phyloP scores from a whole-genome alignment of 2,888 invertebrate species.

The Lasioglossum marginatum region DNA sequence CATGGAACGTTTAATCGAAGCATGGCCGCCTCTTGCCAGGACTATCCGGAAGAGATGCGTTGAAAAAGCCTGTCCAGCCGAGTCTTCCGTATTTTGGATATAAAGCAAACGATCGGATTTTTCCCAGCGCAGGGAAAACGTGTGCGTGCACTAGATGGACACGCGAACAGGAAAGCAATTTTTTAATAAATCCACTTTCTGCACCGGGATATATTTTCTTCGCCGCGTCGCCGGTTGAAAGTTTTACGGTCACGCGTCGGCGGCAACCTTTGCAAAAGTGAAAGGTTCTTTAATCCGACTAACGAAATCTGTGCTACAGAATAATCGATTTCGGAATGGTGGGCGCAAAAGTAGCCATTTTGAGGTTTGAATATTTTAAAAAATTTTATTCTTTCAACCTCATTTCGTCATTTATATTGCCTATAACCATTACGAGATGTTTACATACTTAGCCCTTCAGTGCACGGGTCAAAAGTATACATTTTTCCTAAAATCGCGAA shows the following conservation, averaged over 20 bases:
- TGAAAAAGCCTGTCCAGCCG: conserved; percentile 70
- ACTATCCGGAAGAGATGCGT: conserved; percentile 55
- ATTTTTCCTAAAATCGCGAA: background rate
- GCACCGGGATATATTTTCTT: conserved; percentile 52
- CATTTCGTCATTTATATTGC: background rate
- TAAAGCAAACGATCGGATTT: conserved; percentile 68
- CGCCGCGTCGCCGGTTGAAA: conserved; percentile 49
- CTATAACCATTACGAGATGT: background rate
- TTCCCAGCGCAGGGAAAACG: conserved; percentile 45
- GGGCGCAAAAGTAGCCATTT: background rate
- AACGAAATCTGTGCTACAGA: background rate
- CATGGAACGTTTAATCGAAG: conserved; percentile 69
- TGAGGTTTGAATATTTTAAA: background rate
- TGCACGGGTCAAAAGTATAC: background rate
- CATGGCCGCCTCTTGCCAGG: conserved; percentile 28
- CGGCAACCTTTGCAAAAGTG: conserved; percentile 31
- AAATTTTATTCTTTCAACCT: background rate
- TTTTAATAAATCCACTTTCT: conserved; percentile 68
- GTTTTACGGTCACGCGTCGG: conserved; percentile 42
- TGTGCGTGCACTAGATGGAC: conserved; percentile 41
- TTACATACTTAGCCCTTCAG: background rate
- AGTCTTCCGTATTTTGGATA: conserved; percentile 63
- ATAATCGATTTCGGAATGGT: background rate
- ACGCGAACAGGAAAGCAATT: conserved; percentile 58
- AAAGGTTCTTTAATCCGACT: conserved; percentile 12